Percentiles rank a stretch among this genome's conserved stretches.
Evolutionary conservation across 2,888 invertebrate species (phyloP).

Genomic region (Gnatocerus cornutus): DNA sequence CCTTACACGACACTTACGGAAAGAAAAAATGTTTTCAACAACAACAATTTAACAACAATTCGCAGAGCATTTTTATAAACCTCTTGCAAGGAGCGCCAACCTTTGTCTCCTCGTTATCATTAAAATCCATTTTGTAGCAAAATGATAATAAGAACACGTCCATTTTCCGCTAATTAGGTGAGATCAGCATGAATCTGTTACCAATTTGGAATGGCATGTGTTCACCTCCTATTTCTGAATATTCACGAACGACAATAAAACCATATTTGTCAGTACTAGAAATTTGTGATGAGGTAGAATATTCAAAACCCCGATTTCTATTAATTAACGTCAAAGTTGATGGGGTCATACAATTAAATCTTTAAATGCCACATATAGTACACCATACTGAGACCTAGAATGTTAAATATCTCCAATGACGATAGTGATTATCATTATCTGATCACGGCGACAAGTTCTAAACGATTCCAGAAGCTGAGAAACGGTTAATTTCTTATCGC

Average conservation of each 20-base stretch:
- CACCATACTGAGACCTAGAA: slow-evolving; percentile 28
- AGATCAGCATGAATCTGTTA: too few species aligned
- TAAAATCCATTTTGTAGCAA: too few species aligned
- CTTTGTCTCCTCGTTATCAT: too few species aligned
- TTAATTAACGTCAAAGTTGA: slow-evolving; percentile 6
- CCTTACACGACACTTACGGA: background rate
- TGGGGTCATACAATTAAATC: slow-evolving; percentile 19
- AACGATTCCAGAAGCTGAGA: slow-evolving; percentile 38
- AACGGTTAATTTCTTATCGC: slow-evolving; percentile 40
- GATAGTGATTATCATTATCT: slow-evolving; percentile 34
- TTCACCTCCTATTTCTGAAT: background rate
- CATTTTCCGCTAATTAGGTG: too few species aligned
- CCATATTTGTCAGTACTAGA: background rate
- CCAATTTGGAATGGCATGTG: background rate
- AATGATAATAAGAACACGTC: too few species aligned
- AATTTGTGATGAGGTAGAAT: background rate
- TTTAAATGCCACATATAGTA: slow-evolving; percentile 13
- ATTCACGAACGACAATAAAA: slow-evolving; percentile 10
- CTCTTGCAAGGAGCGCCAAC: too few species aligned
- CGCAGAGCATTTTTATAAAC: too few species aligned
- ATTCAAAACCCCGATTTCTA: background rate
- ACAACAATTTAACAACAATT: background rate
- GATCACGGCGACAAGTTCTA: slow-evolving; percentile 36
- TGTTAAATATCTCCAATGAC: slow-evolving; percentile 24
- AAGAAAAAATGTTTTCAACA: background rate